Evolutionary conservation across 37 sponge, comb jelly and placozoan genomes (phyloP).

Genomic region (Trichoplax adhaerens): DNA sequence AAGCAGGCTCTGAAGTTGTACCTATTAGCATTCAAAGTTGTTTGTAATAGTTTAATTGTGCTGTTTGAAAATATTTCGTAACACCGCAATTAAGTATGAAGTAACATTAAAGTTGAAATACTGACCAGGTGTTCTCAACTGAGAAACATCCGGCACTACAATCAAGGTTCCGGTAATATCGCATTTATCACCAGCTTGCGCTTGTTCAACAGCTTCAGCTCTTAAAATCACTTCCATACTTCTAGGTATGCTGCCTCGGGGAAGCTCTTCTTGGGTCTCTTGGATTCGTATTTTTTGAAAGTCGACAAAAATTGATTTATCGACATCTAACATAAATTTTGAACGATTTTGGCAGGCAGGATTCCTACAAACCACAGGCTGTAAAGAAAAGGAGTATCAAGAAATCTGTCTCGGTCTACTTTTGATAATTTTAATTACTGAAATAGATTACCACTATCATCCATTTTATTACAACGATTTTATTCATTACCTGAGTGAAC

Average conservation of each 20-base stretch:
- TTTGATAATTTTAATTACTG: no score
- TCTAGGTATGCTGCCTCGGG: constrained; percentile 84
- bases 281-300: constrained; percentile 99
- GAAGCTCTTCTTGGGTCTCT: constrained; percentile 93
- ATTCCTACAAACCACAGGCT: constrained; percentile 85
- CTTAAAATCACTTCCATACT: constrained; percentile 83
- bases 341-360: constrained; percentile 73
- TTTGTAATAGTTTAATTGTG: no score
- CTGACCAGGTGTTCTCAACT: constrained; percentile 47
- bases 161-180: constrained; percentile 97
- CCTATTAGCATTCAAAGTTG: constrained; percentile 1
- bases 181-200: constrained; percentile 93
- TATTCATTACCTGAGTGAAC: constrained; percentile 54
- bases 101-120: neutral
- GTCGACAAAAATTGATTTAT: constrained; percentile 78
- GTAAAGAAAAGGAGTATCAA: neutral
- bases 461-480: no score
- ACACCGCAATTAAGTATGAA: no score
- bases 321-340: constrained; percentile 73
- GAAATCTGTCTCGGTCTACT: no score
- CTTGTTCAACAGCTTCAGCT: constrained; percentile 81
- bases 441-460: no score
- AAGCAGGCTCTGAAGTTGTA: constrained; percentile 44
- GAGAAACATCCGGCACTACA: constrained; percentile 89
- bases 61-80: no score